These are phyloP conservation scores for Tapirus indicus DNA, from an alignment of 2,797 vertebrate species.

Conservation along the genomic window DNA sequence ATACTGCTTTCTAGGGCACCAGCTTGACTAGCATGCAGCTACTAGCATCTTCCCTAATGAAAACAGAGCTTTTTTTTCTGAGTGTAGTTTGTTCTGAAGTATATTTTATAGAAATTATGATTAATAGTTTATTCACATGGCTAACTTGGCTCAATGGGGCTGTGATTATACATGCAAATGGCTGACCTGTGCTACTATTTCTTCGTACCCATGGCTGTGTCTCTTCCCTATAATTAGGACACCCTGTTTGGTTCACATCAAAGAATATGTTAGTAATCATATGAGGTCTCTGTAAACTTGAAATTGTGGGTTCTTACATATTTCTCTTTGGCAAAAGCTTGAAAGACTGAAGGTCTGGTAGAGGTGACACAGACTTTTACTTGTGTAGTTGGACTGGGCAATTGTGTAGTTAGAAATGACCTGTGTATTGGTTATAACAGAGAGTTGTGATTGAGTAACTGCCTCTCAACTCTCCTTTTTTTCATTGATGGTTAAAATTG, in stretches of 20 bases:
- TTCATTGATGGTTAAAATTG: not conserved
- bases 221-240: slow-evolving; percentile 29
- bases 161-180: not conserved
- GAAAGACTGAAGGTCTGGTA: not conserved
- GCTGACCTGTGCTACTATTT: not conserved
- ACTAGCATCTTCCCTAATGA: not conserved
- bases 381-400: not conserved
- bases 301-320: not conserved
- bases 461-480: not conserved
- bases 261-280: slow-evolving; percentile 20
- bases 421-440: not conserved
- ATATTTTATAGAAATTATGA: slow-evolving; percentile 30
- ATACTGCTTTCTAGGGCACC: not conserved
- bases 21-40: not conserved
- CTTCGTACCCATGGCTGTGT: not conserved
- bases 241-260: slow-evolving; percentile 2
- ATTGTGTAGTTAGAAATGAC: slow-evolving; percentile 36
- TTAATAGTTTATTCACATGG: slow-evolving; percentile 4
- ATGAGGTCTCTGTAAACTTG: slow-evolving; percentile 45
- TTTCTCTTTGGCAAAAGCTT: slow-evolving; percentile 47
- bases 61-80: not conserved
- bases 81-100: not conserved
- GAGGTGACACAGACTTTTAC: not conserved
- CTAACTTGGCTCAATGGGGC: not conserved
- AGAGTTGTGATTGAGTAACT: not conserved